Evolutionary conservation across 2,888 invertebrate species (phyloP), one percentile per base, ranked within the genome.

Genomic region (Hydrotaea diabolus): DNA sequence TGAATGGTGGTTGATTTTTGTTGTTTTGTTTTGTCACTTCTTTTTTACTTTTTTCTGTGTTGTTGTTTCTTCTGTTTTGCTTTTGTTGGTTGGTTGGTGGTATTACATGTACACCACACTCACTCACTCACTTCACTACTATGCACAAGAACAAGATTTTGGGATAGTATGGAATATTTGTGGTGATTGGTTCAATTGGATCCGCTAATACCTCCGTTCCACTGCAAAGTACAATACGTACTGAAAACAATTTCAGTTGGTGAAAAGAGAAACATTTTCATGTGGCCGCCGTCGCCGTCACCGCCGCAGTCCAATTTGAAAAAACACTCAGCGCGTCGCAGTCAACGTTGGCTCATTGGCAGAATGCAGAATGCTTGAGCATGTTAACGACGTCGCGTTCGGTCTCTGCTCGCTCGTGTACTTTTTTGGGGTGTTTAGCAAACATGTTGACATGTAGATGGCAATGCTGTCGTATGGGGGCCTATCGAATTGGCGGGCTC

Each of bases 151-250:
- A 39, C 21, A 17, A 21, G 17, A 36, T 59, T 59, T n/a, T n/a
- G n/a, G n/a, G 19, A 69, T 46, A 69, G 69, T 39, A 46, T 69
- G 21, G 19, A 69, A 73, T 78, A n/a, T 78, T 85, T 81, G 76
- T 86, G 80, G n/a, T 73, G 9, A 39, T 66, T 64, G 19, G 36
- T 82, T 77, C 72, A 85, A 86, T 81, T 85, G 83, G 82, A 87
- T 85, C 87, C 86, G 86, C 77, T 86, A 84, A 83, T 87, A 89
- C 89, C 87, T 88, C 89, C 90, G 88, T 87, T 85, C 88, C 88
- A 88, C 87, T 89, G 88, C 87, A 89, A 90, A 88, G 89, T 89
- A 89, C 90, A 90, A 89, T 31, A 31, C 31, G 31, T 31, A 31
- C 90, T 90, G 86, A 89, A 86, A 82, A 86, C 79, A 75, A 71